A percentile compares a stretch with the other conserved stretches of the same genome.
Evolutionary conservation across 2,113 vertebrate species (phyloP).

Genomic region (Burhinus oedicnemus): DNA sequence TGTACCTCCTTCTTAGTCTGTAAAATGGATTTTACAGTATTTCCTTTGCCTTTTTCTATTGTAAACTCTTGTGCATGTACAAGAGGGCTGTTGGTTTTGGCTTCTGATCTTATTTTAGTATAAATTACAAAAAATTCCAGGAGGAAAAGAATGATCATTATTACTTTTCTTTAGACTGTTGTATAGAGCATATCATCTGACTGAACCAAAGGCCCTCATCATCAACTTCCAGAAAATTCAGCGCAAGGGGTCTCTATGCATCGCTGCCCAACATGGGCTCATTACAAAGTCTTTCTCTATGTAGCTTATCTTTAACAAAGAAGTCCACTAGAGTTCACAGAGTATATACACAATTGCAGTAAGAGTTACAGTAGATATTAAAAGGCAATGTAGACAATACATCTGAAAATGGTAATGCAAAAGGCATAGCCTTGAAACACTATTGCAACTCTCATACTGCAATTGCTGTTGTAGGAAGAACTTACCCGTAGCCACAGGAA

Average conservation of each 20-base stretch:
- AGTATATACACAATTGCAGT: background rate
- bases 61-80: rapidly evolving
- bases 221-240: background rate
- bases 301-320: background rate
- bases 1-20: background rate
- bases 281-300: background rate
- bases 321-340: background rate
- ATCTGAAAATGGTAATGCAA: background rate
- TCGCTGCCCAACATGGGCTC: background rate
- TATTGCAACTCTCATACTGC: background rate
- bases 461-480: background rate
- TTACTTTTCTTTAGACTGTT: background rate
- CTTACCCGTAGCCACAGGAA: background rate
- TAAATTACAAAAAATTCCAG: background rate
- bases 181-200: background rate
- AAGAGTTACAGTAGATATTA: background rate
- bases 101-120: background rate
- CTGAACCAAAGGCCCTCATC: background rate
- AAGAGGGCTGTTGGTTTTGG: background rate
- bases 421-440: background rate
- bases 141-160: background rate
- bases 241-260: background rate
- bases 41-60: background rate
- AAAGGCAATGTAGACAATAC: background rate
- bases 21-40: background rate